These are phyloP conservation scores for Axis porcinus DNA, from an alignment of 2,113 vertebrate species.

Conservation along the genomic window DNA sequence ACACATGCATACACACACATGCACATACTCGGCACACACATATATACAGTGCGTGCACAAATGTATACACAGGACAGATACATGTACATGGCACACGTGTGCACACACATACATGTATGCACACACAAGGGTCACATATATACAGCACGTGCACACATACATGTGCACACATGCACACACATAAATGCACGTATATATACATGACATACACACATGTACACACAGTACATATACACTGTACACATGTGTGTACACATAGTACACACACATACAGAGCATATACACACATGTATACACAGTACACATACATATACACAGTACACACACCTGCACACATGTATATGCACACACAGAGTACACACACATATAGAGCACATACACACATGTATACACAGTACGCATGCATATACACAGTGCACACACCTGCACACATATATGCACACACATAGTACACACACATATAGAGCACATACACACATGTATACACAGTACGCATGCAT, in stretches of 20 bases:
- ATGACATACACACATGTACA: background rate
- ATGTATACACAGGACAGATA: background rate
- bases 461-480: background rate
- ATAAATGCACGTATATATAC: background rate
- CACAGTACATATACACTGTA: too few species aligned
- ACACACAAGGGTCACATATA: accelerated
- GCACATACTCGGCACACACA: background rate
- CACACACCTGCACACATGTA: too few species aligned
- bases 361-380: background rate
- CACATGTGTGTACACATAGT: too few species aligned
- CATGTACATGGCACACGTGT: accelerated
- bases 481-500: accelerated
- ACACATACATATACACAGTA: too few species aligned
- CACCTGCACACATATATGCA: accelerated
- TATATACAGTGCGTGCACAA: background rate
- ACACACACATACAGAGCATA: too few species aligned
- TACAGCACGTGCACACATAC: accelerated
- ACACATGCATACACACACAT: background rate
- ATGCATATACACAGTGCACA: accelerated
- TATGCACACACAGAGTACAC: too few species aligned
- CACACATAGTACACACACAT: background rate
- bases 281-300: too few species aligned
- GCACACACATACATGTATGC: accelerated
- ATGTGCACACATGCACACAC: background rate
- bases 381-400: accelerated